Conservation (phyloP, 2,113 vertebrate species). For the Eptesicus fuscus region DNA sequence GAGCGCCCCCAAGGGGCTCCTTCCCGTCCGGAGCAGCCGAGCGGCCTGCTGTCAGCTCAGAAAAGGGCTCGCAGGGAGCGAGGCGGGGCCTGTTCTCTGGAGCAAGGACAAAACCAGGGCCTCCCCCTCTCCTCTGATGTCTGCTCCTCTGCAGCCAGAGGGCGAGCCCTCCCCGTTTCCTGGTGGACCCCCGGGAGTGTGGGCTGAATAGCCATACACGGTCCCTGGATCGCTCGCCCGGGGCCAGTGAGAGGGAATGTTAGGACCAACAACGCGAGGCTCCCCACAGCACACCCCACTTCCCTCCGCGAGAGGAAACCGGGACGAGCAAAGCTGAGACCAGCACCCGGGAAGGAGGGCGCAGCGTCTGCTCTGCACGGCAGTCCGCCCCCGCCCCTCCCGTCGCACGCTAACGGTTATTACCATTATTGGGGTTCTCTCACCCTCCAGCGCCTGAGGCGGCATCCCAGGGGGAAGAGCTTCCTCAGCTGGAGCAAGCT, state of each 20-base stretch:
- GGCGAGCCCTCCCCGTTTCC: neutral
- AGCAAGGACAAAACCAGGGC: neutral
- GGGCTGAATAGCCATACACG: neutral
- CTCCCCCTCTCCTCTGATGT: neutral
- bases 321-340: conserved; percentile 66
- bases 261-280: neutral
- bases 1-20: neutral
- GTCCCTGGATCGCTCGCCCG: neutral
- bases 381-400: conserved; percentile 50
- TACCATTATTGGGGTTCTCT: conserved; percentile 74
- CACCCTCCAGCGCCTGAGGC: conserved; percentile 71
- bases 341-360: conserved; percentile 39
- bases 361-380: conserved; percentile 25
- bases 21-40: neutral
- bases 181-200: neutral
- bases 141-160: neutral
- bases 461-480: conserved; percentile 67
- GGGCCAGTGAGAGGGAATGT: neutral
- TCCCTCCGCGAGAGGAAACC: neutral
- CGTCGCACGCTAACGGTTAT: conserved; percentile 59
- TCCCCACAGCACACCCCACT: neutral
- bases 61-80: neutral
- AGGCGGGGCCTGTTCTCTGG: neutral
- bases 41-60: neutral
- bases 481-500: conserved; percentile 34